Conservation (phyloP, 2,888 invertebrate species). For the Apodemia zela region DNA sequence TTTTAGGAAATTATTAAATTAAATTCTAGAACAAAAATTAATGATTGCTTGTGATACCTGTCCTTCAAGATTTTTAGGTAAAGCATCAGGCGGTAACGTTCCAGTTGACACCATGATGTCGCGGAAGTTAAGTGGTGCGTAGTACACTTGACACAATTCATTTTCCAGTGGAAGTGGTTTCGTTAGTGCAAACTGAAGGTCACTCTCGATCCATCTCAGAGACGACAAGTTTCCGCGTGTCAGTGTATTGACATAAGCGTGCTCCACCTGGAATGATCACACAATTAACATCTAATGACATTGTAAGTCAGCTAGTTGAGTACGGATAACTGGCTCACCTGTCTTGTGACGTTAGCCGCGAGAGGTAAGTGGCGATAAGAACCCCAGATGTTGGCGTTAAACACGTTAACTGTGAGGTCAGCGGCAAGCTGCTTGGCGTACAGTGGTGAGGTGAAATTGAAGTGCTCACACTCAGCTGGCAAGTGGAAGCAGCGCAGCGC, state of each 20-base stretch:
- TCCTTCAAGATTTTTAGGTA: constrained; percentile 93
- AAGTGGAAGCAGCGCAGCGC: constrained; percentile 87
- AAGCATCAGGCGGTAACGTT: constrained; percentile 97
- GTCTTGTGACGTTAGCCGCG: constrained; percentile 67
- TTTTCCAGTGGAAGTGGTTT: constrained; percentile 62
- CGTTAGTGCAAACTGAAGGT: constrained; percentile 56
- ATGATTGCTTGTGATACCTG: constrained; percentile 48
- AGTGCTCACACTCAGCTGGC: constrained; percentile 82
- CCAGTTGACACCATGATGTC: constrained; percentile 99
- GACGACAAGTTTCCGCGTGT: constrained; percentile 96
- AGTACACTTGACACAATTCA: constrained; percentile 92
- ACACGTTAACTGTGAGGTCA: constrained; percentile 93
- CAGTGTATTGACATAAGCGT: constrained; percentile 96
- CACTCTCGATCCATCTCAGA: constrained; percentile 96
- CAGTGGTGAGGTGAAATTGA: constrained; percentile 76
- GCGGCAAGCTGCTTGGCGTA: constrained; percentile 83
- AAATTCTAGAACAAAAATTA: too few species aligned
- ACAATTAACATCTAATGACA: neutral
- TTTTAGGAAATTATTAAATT: too few species aligned
- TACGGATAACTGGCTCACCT: constrained; percentile 55
- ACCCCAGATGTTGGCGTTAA: constrained; percentile 92
- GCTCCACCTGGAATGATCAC: constrained; percentile 83
- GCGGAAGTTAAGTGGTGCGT: constrained; percentile 97
- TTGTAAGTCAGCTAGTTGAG: too few species aligned
- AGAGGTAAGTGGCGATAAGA: constrained; percentile 89